Percentiles rank a stretch among this genome's conserved stretches.
Evolutionary conservation across 2,113 vertebrate genomes (phyloP).

Genomic region (Phycodurus eques): DNA sequence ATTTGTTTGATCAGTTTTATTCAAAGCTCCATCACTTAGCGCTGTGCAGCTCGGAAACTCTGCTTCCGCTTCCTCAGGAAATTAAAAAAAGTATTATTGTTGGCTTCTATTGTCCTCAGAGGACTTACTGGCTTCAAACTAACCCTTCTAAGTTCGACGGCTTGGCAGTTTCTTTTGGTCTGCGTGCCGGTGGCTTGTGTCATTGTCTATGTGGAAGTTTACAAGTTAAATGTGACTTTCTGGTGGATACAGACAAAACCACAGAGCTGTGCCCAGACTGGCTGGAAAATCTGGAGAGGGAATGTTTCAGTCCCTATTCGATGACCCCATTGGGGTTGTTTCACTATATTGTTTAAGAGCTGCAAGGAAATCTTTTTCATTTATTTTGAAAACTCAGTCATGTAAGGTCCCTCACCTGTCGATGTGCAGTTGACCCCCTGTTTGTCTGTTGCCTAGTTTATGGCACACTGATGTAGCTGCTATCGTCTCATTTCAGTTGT

Average conservation of each 20-base stretch:
- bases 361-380: background rate
- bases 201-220: constrained; percentile 13
- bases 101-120: background rate
- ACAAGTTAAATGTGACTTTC: constrained; percentile 12
- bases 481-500: constrained; percentile 30
- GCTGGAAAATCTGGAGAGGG: constrained; percentile 1
- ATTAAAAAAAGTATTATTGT: constrained; percentile 5
- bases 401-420: constrained; percentile 7
- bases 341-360: background rate
- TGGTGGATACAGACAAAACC: constrained; percentile 7
- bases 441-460: constrained; percentile 50
- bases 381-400: background rate
- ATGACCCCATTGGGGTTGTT: background rate
- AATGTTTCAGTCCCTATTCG: background rate
- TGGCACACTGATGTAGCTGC: constrained; percentile 17
- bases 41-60: background rate
- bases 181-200: background rate
- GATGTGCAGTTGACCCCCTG: constrained; percentile 59
- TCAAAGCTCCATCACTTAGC: background rate
- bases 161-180: constrained; percentile 6
- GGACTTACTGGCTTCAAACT: background rate
- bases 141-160: background rate
- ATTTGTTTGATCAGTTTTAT: background rate
- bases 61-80: constrained; percentile 3
- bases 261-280: constrained; percentile 5